Conservation (phyloP, 2,113 vertebrate genomes). For the Macaca nemestrina region DNA sequence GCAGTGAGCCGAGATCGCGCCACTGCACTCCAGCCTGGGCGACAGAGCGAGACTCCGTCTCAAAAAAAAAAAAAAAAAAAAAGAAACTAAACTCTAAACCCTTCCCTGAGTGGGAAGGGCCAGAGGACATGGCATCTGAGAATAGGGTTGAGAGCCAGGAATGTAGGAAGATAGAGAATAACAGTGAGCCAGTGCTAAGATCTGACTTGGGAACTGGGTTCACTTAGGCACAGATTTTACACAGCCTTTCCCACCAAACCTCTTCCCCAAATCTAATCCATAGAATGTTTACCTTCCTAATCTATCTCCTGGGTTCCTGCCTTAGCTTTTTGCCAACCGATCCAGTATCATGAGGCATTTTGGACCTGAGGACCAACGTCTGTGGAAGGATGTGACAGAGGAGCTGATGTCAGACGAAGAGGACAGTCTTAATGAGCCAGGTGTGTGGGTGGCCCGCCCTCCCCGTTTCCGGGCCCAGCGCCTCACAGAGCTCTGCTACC, state of each 20-base stretch:
- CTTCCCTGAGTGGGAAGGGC: background rate
- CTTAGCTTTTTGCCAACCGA: conserved; percentile 84
- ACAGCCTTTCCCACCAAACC: background rate
- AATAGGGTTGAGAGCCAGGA: background rate
- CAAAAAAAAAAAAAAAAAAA: too few relatives aligned
- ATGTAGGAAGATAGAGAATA: background rate
- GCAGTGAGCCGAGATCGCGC: too few relatives aligned
- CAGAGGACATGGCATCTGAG: background rate
- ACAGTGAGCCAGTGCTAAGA: background rate
- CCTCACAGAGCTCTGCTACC: conserved; percentile 83
- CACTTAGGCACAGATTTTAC: background rate
- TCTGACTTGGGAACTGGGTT: background rate
- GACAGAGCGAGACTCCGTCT: too few relatives aligned
- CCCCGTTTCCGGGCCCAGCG: conserved; percentile 82
- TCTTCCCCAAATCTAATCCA: background rate
- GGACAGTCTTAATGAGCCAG: conserved; percentile 83
- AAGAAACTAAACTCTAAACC: background rate
- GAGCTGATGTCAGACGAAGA: conserved; percentile 87
- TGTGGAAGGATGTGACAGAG: conserved; percentile 84
- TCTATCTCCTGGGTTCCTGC: background rate
- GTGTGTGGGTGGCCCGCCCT: conserved; percentile 84
- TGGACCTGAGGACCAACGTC: conserved; percentile 78
- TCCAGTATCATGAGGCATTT: conserved; percentile 82
- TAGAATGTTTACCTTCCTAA: background rate
- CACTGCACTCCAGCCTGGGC: too few relatives aligned